Conservation (phyloP, 1,140 invertebrate genomes). For the Meloidogyne chitwoodi region DNA sequence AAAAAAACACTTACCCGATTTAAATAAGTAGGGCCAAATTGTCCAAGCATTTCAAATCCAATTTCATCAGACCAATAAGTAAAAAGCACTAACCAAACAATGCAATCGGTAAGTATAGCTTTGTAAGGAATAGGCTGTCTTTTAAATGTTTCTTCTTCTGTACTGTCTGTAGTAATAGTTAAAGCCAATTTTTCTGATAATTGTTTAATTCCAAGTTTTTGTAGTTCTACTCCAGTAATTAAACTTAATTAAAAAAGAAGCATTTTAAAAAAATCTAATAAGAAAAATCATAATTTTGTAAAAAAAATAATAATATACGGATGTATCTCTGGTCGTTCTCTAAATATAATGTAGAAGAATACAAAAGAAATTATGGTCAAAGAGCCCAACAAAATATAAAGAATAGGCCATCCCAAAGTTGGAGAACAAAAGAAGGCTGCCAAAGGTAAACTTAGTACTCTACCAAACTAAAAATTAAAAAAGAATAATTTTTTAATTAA, state of each 20-base stretch:
- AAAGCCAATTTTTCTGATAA: background rate
- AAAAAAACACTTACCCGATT: background rate
- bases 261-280: background rate
- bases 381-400: background rate
- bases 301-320: background rate
- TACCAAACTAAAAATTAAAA: background rate
- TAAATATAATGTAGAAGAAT: background rate
- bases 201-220: background rate
- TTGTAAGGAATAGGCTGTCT: background rate
- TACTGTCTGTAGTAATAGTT: background rate
- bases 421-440: background rate
- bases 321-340: background rate
- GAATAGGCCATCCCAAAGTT: background rate
- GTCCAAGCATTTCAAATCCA: constrained; percentile 1
- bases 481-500: background rate
- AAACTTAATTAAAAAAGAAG: background rate
- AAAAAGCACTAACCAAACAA: constrained; percentile 5
- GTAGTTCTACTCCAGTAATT: background rate
- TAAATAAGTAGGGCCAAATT: constrained; percentile 2
- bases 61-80: constrained; percentile 1
- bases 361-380: background rate
- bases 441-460: background rate
- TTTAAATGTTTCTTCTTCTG: background rate
- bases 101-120: background rate
- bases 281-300: background rate